Base-by-base conservation (phyloP, 2,888 invertebrate genomes). In the Stenchaetothrips biformis region DNA sequence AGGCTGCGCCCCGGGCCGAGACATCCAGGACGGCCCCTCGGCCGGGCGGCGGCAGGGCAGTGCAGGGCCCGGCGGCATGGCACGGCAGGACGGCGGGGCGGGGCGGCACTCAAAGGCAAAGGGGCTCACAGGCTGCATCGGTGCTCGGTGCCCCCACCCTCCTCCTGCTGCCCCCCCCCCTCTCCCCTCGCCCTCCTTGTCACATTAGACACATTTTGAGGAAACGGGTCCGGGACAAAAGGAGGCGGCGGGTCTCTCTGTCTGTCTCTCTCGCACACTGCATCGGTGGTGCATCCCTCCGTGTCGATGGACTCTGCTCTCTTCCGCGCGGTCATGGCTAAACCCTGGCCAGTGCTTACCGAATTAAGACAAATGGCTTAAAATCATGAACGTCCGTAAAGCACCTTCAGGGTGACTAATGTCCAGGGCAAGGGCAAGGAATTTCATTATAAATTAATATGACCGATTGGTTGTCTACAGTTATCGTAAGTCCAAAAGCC, bases 161-260 rank as follows among this genome's bases (percentile, higher is more conserved):
- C 37, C 37, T 37, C 67, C 67, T 21, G 25, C n/a, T 9, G n/a
- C 9, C 6, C n/a, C 67, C 62, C 11, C 13, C 62, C 62, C 59
- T 16, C 13, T 18, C 0, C 59, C 13, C 59, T 18, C 59, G 13
- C 59, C 25, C 67, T 7, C 67, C 67, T 67, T 67, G 67, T 67
- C 67, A 67, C 67, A 67, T 67, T 67, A 67, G 67, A 67, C 67
- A 67, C 67, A 67, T 67, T 67, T 67, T 67, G 67, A 21, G 21
- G 67, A 67, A 67, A 67, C 67, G 67, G 67, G 67, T 21, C 67
- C 67, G 21, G 67, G 7, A 67, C 67, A 67, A 67, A 67, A 67
- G 67, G 67, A 6, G 67, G 67, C 67, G 67, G 67, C 67, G 21
- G 18, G 21, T 21, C 67, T 21, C 21, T 21, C 21, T 21, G 21